phyloP scores from a whole-genome alignment of 2,797 vertebrate species.

The Denticeps clupeoides region DNA sequence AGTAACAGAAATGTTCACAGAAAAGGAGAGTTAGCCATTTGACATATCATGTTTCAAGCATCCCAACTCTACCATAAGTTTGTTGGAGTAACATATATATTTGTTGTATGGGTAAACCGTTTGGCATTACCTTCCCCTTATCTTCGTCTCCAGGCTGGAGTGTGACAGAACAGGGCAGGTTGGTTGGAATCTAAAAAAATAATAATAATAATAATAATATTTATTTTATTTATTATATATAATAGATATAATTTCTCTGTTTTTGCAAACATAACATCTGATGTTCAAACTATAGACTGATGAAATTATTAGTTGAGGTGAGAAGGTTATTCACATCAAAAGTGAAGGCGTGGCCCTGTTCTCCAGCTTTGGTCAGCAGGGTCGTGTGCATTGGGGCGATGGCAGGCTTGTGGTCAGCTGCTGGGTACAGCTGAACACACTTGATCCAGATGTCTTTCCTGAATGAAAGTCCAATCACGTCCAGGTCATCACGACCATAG shows the following conservation, averaged over 20 bases:
- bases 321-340: too few relatives aligned
- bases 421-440: constrained; percentile 66
- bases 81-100: too few relatives aligned
- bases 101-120: not conserved
- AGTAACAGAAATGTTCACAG: too few relatives aligned
- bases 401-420: constrained; percentile 44
- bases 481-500: constrained; percentile 82
- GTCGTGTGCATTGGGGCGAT: constrained; percentile 67
- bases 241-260: too few relatives aligned
- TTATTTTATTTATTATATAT: not conserved
- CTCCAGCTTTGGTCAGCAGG: constrained; percentile 76
- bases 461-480: constrained; percentile 81
- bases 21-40: too few relatives aligned
- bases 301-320: too few relatives aligned
- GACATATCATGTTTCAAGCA: not conserved
- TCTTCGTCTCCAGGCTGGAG: constrained; percentile 78
- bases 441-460: constrained; percentile 80
- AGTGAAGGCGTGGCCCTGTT: constrained; percentile 63
- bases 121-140: constrained; percentile 67
- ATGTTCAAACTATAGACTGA: too few relatives aligned
- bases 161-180: constrained; percentile 77
- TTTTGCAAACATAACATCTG: too few relatives aligned
- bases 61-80: too few relatives aligned
- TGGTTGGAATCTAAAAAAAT: constrained; percentile 63
- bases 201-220: not conserved